These are phyloP conservation scores for Trogon melanurus DNA, from an alignment of 2,113 vertebrate genomes.

Conservation along the genomic window DNA sequence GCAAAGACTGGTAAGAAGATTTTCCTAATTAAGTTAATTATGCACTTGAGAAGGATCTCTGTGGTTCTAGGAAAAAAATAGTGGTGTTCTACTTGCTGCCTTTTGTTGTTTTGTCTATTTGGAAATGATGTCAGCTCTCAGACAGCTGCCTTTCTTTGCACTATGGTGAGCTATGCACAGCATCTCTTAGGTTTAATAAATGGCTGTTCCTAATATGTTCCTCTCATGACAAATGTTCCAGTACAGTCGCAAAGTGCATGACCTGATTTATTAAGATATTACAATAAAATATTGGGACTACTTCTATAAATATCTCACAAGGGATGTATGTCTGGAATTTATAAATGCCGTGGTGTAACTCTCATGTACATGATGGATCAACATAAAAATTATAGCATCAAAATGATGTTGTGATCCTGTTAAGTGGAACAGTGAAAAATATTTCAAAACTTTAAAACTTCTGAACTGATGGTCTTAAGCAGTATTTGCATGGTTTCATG, in stretches of 20 bases:
- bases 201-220: neutral
- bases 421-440: neutral
- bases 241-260: neutral
- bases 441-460: neutral
- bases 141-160: neutral
- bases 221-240: neutral
- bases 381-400: neutral
- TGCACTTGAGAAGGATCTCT: neutral
- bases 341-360: neutral
- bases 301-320: neutral
- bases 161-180: neutral
- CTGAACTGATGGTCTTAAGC: neutral
- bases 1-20: neutral
- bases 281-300: neutral
- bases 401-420: neutral
- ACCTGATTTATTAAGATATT: neutral
- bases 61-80: neutral
- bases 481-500: neutral
- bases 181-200: neutral
- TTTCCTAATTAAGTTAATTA: slow-evolving; percentile 14
- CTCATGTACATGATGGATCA: neutral
- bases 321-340: neutral
- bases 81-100: neutral
- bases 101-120: neutral
- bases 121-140: neutral